Conservation (phyloP, 1,140 invertebrate species). For the Papilio helenus region DNA sequence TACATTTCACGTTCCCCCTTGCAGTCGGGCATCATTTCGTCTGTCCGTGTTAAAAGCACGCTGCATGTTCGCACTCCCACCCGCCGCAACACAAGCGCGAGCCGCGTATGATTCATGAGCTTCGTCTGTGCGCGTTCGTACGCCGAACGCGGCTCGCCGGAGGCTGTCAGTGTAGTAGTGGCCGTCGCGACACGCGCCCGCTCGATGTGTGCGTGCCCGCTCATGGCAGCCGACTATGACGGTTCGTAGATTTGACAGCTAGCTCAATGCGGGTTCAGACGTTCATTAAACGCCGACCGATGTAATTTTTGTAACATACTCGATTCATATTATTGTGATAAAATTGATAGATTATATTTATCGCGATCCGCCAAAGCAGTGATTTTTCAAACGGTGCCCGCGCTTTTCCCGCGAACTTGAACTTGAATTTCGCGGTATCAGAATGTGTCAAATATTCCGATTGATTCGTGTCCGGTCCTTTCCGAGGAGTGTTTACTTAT, state of each 20-base stretch:
- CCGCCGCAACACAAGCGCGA: slow-evolving; percentile 72
- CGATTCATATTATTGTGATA: slow-evolving; percentile 70
- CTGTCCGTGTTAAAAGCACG: slow-evolving; percentile 79
- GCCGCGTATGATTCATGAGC: slow-evolving; percentile 73
- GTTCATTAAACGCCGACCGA: slow-evolving; percentile 78
- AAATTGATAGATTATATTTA: slow-evolving; percentile 44
- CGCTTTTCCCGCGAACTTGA: slow-evolving; percentile 72
- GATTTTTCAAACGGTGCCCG: slow-evolving; percentile 43
- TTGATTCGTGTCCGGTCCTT: slow-evolving; percentile 73
- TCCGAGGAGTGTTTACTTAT: slow-evolving; percentile 63
- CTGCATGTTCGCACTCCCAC: slow-evolving; percentile 82
- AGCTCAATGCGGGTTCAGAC: slow-evolving; percentile 83
- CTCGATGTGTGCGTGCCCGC: slow-evolving; percentile 71
- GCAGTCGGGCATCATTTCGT: slow-evolving; percentile 79
- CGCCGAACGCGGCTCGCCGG: slow-evolving; percentile 68
- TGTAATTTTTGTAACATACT: slow-evolving; percentile 76
- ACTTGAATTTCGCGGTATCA: slow-evolving; percentile 54
- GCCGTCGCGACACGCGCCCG: slow-evolving; percentile 63
- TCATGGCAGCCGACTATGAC: slow-evolving; percentile 82
- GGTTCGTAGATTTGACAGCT: slow-evolving; percentile 83
- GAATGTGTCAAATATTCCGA: slow-evolving; percentile 58
- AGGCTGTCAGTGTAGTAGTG: slow-evolving; percentile 78
- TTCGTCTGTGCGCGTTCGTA: slow-evolving; percentile 67
- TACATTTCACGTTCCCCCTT: slow-evolving; percentile 70
- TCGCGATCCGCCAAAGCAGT: neutral